phyloP scores from a whole-genome alignment of 2,888 invertebrate species.

The Noctua comes region DNA sequence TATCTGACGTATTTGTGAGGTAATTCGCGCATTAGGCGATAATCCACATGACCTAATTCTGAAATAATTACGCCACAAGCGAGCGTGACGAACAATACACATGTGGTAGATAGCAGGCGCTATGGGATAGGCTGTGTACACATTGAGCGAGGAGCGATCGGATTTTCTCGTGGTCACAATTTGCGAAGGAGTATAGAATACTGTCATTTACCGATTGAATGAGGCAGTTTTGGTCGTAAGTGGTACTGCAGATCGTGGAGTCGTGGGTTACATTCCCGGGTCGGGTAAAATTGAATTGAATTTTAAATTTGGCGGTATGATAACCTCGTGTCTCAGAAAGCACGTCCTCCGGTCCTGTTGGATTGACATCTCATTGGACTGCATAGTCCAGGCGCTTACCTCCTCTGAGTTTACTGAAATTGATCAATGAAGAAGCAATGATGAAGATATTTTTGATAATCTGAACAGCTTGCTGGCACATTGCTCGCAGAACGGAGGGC shows the following conservation, averaged over 20 bases:
- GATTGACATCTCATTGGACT: not conserved
- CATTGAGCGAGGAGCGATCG: not conserved
- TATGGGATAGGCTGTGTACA: slow-evolving; percentile 28
- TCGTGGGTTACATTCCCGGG: not conserved
- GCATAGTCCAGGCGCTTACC: not conserved
- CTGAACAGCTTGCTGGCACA: too few species aligned
- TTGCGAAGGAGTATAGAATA: not conserved
- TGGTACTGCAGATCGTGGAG: not conserved
- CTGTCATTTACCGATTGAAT: not conserved
- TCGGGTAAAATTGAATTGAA: not conserved
- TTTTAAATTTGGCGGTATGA: not conserved
- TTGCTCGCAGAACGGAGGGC: too few species aligned
- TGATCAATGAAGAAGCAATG: too few species aligned
- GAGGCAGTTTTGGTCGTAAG: not conserved
- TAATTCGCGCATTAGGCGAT: slow-evolving; percentile 54
- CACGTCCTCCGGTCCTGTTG: not conserved
- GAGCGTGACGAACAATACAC: slow-evolving; percentile 53
- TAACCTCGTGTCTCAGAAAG: not conserved
- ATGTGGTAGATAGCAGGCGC: slow-evolving; percentile 31
- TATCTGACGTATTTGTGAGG: slow-evolving; percentile 47
- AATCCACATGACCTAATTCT: slow-evolving; percentile 60
- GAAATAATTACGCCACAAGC: slow-evolving; percentile 47
- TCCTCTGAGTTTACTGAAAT: not conserved
- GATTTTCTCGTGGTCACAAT: not conserved
- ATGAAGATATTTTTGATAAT: too few species aligned